These are phyloP conservation scores for Datnioides undecimradiatus DNA, from an alignment of 2,113 vertebrate genomes.

Conservation along the genomic window DNA sequence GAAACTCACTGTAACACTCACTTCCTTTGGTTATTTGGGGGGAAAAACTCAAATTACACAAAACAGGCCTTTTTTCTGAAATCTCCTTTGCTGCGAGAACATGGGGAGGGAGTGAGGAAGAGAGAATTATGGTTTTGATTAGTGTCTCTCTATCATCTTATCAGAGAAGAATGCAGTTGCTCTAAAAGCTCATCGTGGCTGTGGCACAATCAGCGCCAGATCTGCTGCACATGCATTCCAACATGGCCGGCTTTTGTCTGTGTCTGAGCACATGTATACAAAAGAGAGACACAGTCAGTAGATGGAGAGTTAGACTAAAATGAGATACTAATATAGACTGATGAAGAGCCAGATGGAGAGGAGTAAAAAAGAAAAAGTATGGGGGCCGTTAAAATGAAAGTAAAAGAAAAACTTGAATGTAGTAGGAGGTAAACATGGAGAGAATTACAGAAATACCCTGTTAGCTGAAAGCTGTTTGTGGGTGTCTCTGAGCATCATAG, in stretches of 20 bases:
- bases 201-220: constrained; percentile 61
- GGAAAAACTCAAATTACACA: constrained; percentile 4
- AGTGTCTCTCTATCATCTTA: constrained; percentile 70
- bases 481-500: background rate
- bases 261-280: constrained; percentile 41
- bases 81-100: constrained; percentile 4
- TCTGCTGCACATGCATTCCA: constrained; percentile 72
- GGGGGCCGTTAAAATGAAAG: constrained; percentile 44
- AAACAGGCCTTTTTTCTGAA: background rate
- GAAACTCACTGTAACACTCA: constrained; percentile 17
- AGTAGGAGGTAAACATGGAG: background rate
- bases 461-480: background rate
- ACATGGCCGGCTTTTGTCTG: constrained; percentile 54
- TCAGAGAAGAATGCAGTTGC: constrained; percentile 67
- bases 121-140: constrained; percentile 74
- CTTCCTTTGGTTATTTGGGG: constrained; percentile 1
- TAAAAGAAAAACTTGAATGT: constrained; percentile 22
- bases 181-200: constrained; percentile 62
- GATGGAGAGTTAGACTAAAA: background rate
- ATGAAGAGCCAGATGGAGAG: no score
- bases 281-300: constrained; percentile 13
- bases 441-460: background rate
- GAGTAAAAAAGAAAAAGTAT: background rate
- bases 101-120: background rate
- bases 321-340: background rate